Conservation (phyloP, 1,140 invertebrate species). For the Formica exsecta region DNA sequence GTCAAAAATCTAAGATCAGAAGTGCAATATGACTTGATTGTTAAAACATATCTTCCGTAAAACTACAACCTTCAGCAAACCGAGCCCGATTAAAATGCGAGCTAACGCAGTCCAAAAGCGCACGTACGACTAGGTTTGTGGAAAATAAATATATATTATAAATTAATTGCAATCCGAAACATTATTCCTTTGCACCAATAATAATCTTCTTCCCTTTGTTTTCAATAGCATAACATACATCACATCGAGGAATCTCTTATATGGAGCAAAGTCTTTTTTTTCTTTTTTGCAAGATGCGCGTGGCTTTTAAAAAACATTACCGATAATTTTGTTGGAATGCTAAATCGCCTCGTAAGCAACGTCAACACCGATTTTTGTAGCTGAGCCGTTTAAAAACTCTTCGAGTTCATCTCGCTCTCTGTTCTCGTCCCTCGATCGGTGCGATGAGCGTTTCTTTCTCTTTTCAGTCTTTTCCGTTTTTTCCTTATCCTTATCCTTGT, state of each 20-base stretch:
- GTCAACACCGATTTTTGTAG: slow-evolving; percentile 83
- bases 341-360: slow-evolving; percentile 88
- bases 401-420: slow-evolving; percentile 88
- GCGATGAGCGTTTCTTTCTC: slow-evolving; percentile 84
- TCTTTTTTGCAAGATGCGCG: slow-evolving; percentile 11
- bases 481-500: slow-evolving; percentile 85
- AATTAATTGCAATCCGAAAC: slow-evolving; percentile 23
- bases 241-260: background rate
- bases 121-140: background rate
- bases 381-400: slow-evolving; percentile 89
- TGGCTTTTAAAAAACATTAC: slow-evolving; percentile 3
- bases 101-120: background rate
- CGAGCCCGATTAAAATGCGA: background rate
- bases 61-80: slow-evolving; percentile 2
- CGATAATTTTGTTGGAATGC: slow-evolving; percentile 23
- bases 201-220: slow-evolving; percentile 8
- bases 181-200: background rate
- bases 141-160: slow-evolving; percentile 22
- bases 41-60: slow-evolving; percentile 2
- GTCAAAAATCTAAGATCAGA: slow-evolving; percentile 25
- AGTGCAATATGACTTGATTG: slow-evolving; percentile 37
- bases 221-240: background rate
- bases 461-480: slow-evolving; percentile 82
- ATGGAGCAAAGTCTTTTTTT: slow-evolving; percentile 1
- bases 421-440: slow-evolving; percentile 83